Evolutionary conservation across 2,888 invertebrate species (phyloP).

Genomic region (Lasius fuliginosus): DNA sequence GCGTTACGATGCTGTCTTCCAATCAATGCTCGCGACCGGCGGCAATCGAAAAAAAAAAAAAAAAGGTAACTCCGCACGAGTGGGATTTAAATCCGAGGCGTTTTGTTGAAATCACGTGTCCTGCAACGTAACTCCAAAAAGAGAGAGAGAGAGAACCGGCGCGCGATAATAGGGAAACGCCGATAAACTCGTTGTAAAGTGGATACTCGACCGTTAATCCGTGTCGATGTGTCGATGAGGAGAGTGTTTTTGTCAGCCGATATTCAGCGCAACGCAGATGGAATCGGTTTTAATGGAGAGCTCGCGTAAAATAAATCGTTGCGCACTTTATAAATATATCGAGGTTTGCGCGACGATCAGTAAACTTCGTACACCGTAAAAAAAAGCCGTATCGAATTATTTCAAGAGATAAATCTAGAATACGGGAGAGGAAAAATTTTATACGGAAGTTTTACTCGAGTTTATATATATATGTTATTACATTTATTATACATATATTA

Average conservation of each 20-base stretch:
- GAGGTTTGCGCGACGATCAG: not conserved
- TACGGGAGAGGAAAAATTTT: not conserved
- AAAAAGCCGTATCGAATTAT: not conserved
- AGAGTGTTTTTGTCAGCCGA: conserved; percentile 46
- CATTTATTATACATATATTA: too few relatives aligned
- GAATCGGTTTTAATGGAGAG: conserved; percentile 43
- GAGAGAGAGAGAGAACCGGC: not conserved
- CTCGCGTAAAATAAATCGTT: conserved; percentile 34
- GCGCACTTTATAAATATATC: conserved; percentile 43
- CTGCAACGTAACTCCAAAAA: not conserved
- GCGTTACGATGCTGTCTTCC: conserved; percentile 18
- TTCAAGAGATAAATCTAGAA: not conserved
- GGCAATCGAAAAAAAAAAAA: conserved; percentile 3
- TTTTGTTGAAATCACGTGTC: conserved; percentile 3
- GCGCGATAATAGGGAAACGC: conserved; percentile 32
- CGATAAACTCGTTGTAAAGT: conserved; percentile 39
- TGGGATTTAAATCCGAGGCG: not conserved
- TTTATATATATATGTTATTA: not conserved
- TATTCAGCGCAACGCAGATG: conserved; percentile 33
- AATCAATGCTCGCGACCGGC: conserved; percentile 15
- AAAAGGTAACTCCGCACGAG: not conserved
- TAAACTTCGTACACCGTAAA: not conserved
- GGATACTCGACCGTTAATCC: conserved; percentile 48
- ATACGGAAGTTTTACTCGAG: not conserved
- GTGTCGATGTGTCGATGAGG: conserved; percentile 35